phyloP scores from a whole-genome alignment of 2,113 vertebrate species.

The Cacatua alba region DNA sequence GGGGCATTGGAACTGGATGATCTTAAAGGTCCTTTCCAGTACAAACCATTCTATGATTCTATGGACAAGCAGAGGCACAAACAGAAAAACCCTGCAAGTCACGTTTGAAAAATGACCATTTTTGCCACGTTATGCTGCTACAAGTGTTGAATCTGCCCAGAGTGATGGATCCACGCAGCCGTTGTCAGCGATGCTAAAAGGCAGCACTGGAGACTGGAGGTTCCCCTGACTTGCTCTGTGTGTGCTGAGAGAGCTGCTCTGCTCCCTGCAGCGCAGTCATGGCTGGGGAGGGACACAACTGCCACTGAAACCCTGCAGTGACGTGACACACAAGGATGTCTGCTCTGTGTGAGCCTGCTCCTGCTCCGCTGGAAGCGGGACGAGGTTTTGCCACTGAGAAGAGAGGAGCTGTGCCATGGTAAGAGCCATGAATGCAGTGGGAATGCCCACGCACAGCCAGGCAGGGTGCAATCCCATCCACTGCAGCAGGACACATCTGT shows the following conservation, averaged over 20 bases:
- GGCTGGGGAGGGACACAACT: neutral
- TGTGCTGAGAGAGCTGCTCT: neutral
- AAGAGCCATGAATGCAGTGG: neutral
- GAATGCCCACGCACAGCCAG: neutral
- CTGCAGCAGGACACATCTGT: neutral
- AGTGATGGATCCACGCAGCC: neutral
- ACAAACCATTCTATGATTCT: neutral
- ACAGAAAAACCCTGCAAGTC: neutral
- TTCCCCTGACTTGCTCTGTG: neutral
- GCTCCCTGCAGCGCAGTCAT: neutral
- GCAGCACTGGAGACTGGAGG: neutral
- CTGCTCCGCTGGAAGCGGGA: neutral
- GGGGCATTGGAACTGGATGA: neutral
- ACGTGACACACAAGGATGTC: neutral
- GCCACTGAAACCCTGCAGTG: neutral
- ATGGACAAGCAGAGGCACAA: neutral
- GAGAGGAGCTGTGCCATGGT: neutral
- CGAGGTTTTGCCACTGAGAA: neutral
- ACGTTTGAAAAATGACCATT: neutral
- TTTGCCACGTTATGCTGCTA: neutral
- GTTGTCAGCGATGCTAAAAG: neutral
- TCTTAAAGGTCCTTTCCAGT: neutral
- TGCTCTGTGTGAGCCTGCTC: neutral
- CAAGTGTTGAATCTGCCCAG: neutral
- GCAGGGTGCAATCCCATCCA: neutral